Evolutionary conservation across 2,797 vertebrate genomes (phyloP).

Genomic region (Hyperoplus immaculatus): DNA sequence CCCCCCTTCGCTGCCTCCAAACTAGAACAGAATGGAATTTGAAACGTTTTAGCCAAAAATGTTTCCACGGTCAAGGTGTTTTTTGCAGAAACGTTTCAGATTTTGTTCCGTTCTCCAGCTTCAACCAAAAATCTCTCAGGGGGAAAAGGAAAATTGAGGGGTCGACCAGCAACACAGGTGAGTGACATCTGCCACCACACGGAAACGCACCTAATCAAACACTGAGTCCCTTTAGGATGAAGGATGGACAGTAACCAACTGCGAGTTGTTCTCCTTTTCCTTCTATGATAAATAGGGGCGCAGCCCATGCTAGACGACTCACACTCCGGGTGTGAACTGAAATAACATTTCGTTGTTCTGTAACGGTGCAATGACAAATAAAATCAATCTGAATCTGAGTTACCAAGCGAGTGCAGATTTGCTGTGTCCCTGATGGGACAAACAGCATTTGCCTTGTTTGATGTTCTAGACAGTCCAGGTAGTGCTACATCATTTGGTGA

Average conservation of each 20-base stretch:
- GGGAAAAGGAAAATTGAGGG: slow-evolving; percentile 33
- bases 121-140: slow-evolving; percentile 62
- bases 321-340: too few species aligned
- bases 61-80: slow-evolving; percentile 89
- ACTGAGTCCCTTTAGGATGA: slow-evolving; percentile 24
- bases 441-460: slow-evolving; percentile 37
- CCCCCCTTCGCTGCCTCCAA: slow-evolving; percentile 53
- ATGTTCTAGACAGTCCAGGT: slow-evolving; percentile 23
- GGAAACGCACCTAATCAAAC: slow-evolving; percentile 37
- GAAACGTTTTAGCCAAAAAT: slow-evolving; percentile 92
- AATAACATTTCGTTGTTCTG: too few species aligned
- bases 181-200: slow-evolving; percentile 72
- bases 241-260: slow-evolving; percentile 42
- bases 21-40: slow-evolving; percentile 90
- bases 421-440: slow-evolving; percentile 44
- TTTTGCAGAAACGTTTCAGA: slow-evolving; percentile 94
- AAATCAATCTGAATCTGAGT: slow-evolving; percentile 14
- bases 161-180: slow-evolving; percentile 68
- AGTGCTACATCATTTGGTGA: slow-evolving; percentile 9
- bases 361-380: too few species aligned
- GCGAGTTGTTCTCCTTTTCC: background rate
- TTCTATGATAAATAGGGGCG: too few species aligned
- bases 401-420: slow-evolving; percentile 12
- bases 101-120: slow-evolving; percentile 88
- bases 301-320: too few species aligned